Base-by-base conservation (phyloP, 2,113 vertebrate species). In the Antechinus stuartii region DNA sequence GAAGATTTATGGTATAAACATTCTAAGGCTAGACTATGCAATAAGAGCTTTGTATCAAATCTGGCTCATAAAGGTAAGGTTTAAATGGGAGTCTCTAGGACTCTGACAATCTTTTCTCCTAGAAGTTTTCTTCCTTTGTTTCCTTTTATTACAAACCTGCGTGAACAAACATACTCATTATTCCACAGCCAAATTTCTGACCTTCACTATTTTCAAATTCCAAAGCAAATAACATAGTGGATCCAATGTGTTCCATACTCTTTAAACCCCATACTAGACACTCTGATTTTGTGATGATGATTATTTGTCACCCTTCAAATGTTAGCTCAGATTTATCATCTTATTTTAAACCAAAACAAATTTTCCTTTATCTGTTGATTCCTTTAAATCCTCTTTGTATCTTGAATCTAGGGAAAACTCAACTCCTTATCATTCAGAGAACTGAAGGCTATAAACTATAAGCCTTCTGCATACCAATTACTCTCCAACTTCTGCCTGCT, bases 221-320 rank as follows among this genome's bases (percentile, higher is more conserved):
- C 27, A 84, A 89, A 93, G 94, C 11, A 2, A 92, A 93, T 5
- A 96, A 96, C 52, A 93, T 53, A n/a, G 49, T 89, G 2, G 56
- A 54, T 56, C 92, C 54, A 5, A 94, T 76, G 96, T 35, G 8
- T 27, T 30, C 1, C 42, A 46, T 23, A 30, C 19, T 54, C 42
- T 93, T n/a, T 4, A n/a, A n/a, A 91, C 91, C 91, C 14, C 49
- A 95, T 53, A 54, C 25, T 91, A 50, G 54, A 54, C 35, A 93
- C 91, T 35, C 30, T 93, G 50, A 94, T 93, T 89, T 90, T 27
- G 52, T 50, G 49, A 24, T 95, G 50, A 94, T 24, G n/a, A 93
- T 92, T 97, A 42, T 94, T 96, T 91, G 94, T 94, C 90, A 95
- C 61, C 19, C 91, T 93, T 96, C 24, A 26, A 25, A 90, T 92